Evolutionary conservation across 2,888 invertebrate genomes (phyloP).

Genomic region (Torymus texanus): DNA sequence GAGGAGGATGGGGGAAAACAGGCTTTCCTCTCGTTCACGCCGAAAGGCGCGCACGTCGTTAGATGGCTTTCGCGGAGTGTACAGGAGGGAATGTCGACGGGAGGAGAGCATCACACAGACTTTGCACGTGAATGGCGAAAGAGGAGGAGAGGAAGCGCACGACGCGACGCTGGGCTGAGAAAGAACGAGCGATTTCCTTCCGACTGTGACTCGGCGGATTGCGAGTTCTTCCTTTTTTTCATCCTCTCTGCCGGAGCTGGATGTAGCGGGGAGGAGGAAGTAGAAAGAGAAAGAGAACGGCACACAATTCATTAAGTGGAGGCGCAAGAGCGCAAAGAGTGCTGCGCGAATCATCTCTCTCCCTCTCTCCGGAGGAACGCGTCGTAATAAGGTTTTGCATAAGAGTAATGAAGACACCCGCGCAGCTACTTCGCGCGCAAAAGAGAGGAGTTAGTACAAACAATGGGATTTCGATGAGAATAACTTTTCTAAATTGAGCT

Average conservation of each 20-base stretch:
- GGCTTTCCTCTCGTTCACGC: conserved; percentile 2
- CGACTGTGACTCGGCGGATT: conserved; percentile 23
- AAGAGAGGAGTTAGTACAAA: conserved; percentile 20
- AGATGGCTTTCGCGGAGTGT: conserved; percentile 18
- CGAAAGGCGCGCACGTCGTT: conserved; percentile 13
- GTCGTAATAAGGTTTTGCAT: conserved; percentile 50
- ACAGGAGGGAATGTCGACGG: too few species aligned
- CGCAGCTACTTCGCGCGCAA: background rate
- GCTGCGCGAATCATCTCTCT: conserved; percentile 12
- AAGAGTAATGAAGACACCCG: conserved; percentile 48
- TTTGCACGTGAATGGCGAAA: conserved; percentile 16
- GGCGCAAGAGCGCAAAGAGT: conserved; percentile 46
- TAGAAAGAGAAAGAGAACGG: conserved; percentile 6
- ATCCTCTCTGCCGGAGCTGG: background rate
- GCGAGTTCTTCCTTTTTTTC: conserved; percentile 14
- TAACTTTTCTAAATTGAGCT: conserved; percentile 44
- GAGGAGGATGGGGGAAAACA: conserved; percentile 37
- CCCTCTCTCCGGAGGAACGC: conserved; percentile 4
- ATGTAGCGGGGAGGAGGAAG: background rate
- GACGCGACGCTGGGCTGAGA: conserved; percentile 5
- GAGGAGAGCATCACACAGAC: background rate
- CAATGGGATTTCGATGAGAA: conserved; percentile 14
- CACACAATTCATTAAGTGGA: conserved; percentile 53
- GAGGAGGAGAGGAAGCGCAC: conserved; percentile 35
- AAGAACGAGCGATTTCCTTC: conserved; percentile 45